Base-by-base conservation (phyloP, 2,113 vertebrate species). In the Typhlomys cinereus region DNA sequence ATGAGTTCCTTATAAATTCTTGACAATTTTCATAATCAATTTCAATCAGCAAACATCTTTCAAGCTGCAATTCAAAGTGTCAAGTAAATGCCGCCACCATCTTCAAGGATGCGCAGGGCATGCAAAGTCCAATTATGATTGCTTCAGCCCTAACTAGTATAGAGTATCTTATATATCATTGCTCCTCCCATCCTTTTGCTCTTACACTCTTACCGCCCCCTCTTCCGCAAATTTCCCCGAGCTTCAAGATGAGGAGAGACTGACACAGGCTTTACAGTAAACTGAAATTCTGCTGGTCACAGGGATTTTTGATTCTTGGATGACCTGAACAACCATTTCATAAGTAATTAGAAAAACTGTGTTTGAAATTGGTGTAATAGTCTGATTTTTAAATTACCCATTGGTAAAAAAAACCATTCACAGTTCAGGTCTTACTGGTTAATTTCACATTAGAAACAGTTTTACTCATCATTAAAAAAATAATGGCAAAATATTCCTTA, bases 301-400 rank as follows among this genome's bases (percentile, higher is more conserved):
- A 39, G 41, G 31, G 17, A 31, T 39, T 93, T 95, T 84, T 73
- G 27, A 70, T 52, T 95, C 52, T 87, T 52, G 84, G 41, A 95
- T 86, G 27, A 94, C 27, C 4, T 71, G 67, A 93, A n/a, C 31
- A 81, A 79, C 39, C 82, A 48, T n/a, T 93, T 54, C 64, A 62
- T 44, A 11, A 88, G 34, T 62, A 93, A 85, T 71, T 95, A 87
- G 88, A 76, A 83, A 88, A 80, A 92, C 17, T 14, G 54, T 75
- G 34, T 95, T 83, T 54, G 88, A 94, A 88, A 93, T 25, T 57
- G 64, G 41, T 50, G 6, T 29, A 81, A 34, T 88, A 85, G 17
- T 88, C 12, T 96, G 70, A 93, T 85, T 90, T 95, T 88, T 88
- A 92, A 90, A 66, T 90, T 88, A 91, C 44, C 66, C 66, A 92